These are phyloP conservation scores for Marmota flaviventris DNA, from an alignment of 2,113 vertebrate species.

Conservation along the genomic window DNA sequence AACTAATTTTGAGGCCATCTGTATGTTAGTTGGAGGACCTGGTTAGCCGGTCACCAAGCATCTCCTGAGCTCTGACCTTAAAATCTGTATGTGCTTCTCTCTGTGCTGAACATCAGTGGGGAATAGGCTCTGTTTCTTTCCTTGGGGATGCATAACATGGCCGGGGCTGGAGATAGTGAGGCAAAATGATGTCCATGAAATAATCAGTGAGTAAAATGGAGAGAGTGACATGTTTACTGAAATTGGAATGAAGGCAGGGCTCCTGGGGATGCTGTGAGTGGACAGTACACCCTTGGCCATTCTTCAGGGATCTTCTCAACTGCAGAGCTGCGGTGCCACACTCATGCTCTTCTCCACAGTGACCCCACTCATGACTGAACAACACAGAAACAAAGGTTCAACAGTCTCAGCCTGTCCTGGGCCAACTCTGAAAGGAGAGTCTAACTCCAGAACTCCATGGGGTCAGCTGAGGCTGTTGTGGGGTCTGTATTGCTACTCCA, in stretches of 20 bases:
- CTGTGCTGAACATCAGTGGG: not conserved
- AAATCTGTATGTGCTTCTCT: not conserved
- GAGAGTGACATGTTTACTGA: not conserved
- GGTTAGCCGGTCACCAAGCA: not conserved
- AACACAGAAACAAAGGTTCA: conserved; percentile 28
- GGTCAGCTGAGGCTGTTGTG: too few relatives aligned
- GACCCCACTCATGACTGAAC: not conserved
- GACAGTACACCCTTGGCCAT: not conserved
- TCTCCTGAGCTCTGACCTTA: not conserved
- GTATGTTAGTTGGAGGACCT: not conserved
- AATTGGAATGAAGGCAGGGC: not conserved
- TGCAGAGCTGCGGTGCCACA: not conserved
- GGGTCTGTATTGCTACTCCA: too few relatives aligned
- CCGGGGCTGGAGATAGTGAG: not conserved
- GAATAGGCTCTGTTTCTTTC: not conserved
- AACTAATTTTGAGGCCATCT: not conserved
- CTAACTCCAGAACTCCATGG: not conserved
- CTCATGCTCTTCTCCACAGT: not conserved
- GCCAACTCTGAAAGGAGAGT: not conserved
- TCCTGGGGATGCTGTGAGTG: too few relatives aligned
- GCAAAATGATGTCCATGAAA: not conserved
- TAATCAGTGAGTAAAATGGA: not conserved
- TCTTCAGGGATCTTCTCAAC: not conserved
- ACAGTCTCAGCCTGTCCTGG: not conserved
- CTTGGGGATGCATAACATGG: not conserved